Base-by-base conservation (phyloP, 1,140 invertebrate genomes). In the Telenomus remus region DNA sequence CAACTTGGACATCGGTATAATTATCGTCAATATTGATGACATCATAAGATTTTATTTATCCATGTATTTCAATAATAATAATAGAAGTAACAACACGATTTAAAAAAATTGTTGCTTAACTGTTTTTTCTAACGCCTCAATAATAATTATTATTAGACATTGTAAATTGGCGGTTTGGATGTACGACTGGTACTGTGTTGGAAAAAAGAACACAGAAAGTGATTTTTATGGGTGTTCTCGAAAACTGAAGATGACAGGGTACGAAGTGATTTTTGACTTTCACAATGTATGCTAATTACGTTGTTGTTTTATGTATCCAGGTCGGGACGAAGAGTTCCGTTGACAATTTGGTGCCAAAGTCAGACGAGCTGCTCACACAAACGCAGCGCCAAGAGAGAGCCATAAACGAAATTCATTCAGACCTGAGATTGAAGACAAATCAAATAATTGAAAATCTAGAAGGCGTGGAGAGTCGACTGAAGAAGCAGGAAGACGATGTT, bases 381-480 rank as follows among this genome's bases (percentile, higher is more conserved):
- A 96, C 94, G 0, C 94, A 95, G 79, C 87, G 95, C 13, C 95
- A 96, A 81, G 95, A 96, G 81, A 89, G 95, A 11, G 95, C 95
- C 8, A 96, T 96, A 73, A 94, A 91, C 42, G 94, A 95, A 85
- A 95, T 96, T 55, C 94, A 96, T 82, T 93, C 92, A 19, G 95
- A 96, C 84, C 86, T 96, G 6, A 90, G 93, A 61, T 85, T 91
- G 0, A 95, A 95, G 85, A 94, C 94, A 0, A 95, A 96, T 82
- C 92, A 95, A 69, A 96, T 96, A 49, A 96, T 96, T 14, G 93
- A 94, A 63, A 96, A 96, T 82, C 88, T 96, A 57, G 94, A 94
- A 81, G 93, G 94, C 85, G 94, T 96, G 6, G 94, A 96, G 80
- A 94, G 93, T 71, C 89, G 94, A 37, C 83, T 96, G 19, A 95